Evolutionary conservation across 1,140 invertebrate species (phyloP), one percentile per base, ranked within the genome.

Genomic region (Pomacea maculata): DNA sequence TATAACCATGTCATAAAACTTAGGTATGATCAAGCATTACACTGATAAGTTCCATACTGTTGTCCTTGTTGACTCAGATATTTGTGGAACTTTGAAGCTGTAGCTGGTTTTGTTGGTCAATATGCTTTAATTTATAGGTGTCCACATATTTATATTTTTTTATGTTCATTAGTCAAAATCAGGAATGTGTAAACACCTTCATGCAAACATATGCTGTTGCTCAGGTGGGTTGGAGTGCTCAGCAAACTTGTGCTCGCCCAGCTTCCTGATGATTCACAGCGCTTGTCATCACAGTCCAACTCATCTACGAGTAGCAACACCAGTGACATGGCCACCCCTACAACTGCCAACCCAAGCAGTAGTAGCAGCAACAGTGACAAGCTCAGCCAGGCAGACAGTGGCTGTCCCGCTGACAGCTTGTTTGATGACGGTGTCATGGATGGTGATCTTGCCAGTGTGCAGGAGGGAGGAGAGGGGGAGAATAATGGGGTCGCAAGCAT

Each of bases 151-250:
- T 45, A 45, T 45, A 45, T 45, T 45, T 45, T 45, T 6, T 45
- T 2, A 45, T 45, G 34, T 45, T 45, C 34, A 45, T 2, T 45
- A 45, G 3, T 45, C 3, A 45, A 45, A 45, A 45, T 45, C 34
- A 45, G 6, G 34, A 45, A 45, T 45, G 34, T 45, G 34, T 45
- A 45, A 45, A 45, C 34, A 45, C 34, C 6, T 45, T 45, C 6
- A 45, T 45, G 34, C 34, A 45, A 45, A 45, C 34, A 45, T 45
- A 45, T 45, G 34, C 34, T 45, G 34, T 45, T 25, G 85, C 85
- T 12, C 84, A 90, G 89, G 82, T 90, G 89, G 89, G 61, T 88
- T 21, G 72, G 82, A 81, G 79, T 89, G 1, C 78, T 90, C 73
- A 81, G 84, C n/a, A 87, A 89, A 76, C 76, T 90, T 17, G 88